Percentiles rank a stretch among this genome's conserved stretches.
Conservation (phyloP, 2,888 invertebrate genomes). For the Elmis aenea region DNA sequence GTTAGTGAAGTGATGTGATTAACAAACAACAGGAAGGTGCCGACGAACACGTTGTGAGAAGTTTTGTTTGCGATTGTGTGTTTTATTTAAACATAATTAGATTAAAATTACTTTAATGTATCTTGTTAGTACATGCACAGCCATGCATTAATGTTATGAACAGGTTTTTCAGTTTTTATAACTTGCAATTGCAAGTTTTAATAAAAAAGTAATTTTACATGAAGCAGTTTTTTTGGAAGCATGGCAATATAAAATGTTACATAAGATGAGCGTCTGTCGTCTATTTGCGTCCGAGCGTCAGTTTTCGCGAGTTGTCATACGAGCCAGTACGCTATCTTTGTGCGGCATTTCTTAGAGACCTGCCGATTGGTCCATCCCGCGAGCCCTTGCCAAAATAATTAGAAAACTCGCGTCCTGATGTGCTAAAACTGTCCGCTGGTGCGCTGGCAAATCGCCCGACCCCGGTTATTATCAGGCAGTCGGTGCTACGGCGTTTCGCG, state of each 20-base stretch:
- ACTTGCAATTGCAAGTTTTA: too few relatives aligned
- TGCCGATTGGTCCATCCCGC: conserved; percentile 35
- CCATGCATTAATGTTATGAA: too few relatives aligned
- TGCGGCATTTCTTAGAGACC: conserved; percentile 21
- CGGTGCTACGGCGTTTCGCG: conserved; percentile 21
- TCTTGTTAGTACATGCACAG: too few relatives aligned
- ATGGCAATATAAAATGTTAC: too few relatives aligned
- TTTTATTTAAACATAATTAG: too few relatives aligned
- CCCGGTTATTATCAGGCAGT: conserved; percentile 30
- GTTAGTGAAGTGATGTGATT: conserved; percentile 30
- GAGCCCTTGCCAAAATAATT: conserved; percentile 74
- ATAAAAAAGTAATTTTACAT: too few relatives aligned
- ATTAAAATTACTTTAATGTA: too few relatives aligned
- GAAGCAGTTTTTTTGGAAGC: too few relatives aligned
- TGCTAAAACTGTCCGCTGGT: conserved; percentile 33
- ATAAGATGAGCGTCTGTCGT: conserved; percentile 16
- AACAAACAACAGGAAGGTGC: too few relatives aligned
- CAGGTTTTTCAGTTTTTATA: too few relatives aligned
- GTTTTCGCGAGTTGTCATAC: conserved; percentile 30
- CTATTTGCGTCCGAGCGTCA: conserved; percentile 19
- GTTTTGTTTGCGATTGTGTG: too few relatives aligned
- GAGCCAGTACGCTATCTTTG: conserved; percentile 25
- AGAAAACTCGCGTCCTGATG: conserved; percentile 55
- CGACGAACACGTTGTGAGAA: too few relatives aligned
- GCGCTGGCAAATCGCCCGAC: conserved; percentile 30